Evolutionary conservation across 2,113 vertebrate genomes (phyloP), one percentile per base, ranked within the genome.

Genomic region (Thalassarche chlororhynchos): DNA sequence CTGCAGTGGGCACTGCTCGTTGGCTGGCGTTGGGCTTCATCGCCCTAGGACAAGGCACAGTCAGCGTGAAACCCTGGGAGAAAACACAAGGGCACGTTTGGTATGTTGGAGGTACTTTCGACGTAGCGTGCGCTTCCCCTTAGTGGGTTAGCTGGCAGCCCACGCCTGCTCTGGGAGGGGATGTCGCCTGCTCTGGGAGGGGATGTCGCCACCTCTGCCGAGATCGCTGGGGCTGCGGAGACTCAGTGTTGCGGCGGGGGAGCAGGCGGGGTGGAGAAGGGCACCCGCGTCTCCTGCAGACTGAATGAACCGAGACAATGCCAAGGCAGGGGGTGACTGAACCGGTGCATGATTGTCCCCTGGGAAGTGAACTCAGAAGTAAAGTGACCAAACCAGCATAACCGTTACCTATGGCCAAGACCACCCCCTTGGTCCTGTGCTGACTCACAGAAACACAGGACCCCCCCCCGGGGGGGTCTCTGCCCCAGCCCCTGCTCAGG

Each of bases 51-150:
- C 6, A 2, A 3, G 40, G 80, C 55, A 44, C 64, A 9, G 58
- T 6, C 47, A 8, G 14, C 0, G 0, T 19, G 70, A 57, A 52
- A 21, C 42, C 16, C 51, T 1, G 9, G 31, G 55, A 19, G 34
- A 58, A 34, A 49, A 6, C 10, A 8, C n/a, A 29, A 18, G 26
- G 4, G 10, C 15, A 16, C 1, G 1, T 13, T 19, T 9, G 44
- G 55, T 6, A 1, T 3, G 64, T 29, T 36, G 36, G 55, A 47
- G 42, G 3, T 9, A 4, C 46, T 28, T 12, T 8, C 20, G 26
- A 28, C 1, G 24, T 5, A 44, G 14, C 52, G 3, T 1, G 14
- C 3, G 24, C 20, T 8, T 20, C 10, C 15, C 69, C 17, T 26
- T 3, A 11, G n/a, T 2, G 34, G 68, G 46, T 20, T 5, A 47